Base-by-base conservation (phyloP, 2,113 vertebrate species). In the Saguinus imperator region DNA sequence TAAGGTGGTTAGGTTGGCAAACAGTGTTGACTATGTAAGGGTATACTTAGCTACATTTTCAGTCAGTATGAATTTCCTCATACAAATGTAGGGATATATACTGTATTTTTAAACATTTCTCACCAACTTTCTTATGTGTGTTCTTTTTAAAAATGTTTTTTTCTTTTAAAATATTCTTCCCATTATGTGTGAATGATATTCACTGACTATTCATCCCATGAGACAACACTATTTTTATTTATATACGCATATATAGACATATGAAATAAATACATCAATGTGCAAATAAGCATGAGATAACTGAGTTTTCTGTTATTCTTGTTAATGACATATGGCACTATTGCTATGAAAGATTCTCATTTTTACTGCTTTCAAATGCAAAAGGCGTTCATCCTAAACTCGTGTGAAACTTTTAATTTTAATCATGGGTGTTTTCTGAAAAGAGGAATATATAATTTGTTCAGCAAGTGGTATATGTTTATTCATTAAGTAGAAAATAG, bases 151-250 rank as follows among this genome's bases (percentile, higher is more conserved):
- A 64, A 76, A 93, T 72, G 21, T 82, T 37, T 91, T 97, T 95
- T 92, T 72, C 83, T 87, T 94, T 70, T 52, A 96, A 66, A 86
- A 64, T 96, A 89, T 96, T 96, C n/a, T 83, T 96, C 64, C 43
- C 68, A 58, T 91, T 79, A 25, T 91, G 91, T 87, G 64, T 94
- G 93, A 97, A 64, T 93, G 45, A 91, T 93, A 77, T 72, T 95
- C 94, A 92, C 83, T 94, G 94, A 96, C 91, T 80, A 87, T 87
- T 94, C 91, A 72, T 91, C 50, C 52, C 84, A 79, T 90, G 35
- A 73, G 58, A 97, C 70, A 98, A 98, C 98, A 98, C 98, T 98
- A 97, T 97, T 97, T 95, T 98, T 95, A 97, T 98, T 97, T 98
- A 97, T 97, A 45, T 68, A 61, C 94, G 68, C 72, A 87, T 92